Conservation (phyloP, 2,113 vertebrate species). For the Himantopus leucocephalus region DNA sequence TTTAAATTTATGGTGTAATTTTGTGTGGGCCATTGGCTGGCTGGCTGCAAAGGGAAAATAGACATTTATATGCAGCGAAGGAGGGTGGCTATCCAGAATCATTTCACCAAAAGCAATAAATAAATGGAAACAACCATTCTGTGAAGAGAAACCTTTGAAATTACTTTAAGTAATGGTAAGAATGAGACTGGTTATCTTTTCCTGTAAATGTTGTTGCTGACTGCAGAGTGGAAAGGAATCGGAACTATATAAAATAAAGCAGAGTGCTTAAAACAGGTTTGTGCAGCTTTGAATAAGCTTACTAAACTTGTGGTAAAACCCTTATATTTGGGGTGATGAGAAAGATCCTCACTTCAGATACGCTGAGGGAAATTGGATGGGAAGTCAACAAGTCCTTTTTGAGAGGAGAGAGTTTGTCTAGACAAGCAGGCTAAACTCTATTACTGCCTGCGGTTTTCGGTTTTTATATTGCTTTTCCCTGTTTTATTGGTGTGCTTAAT, state of each 20-base stretch:
- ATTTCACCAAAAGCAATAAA: background rate
- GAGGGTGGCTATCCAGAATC: background rate
- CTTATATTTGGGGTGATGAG: background rate
- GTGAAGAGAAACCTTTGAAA: conserved; percentile 29
- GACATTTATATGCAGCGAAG: background rate
- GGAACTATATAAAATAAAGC: background rate
- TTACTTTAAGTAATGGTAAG: conserved; percentile 1
- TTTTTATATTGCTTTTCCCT: background rate
- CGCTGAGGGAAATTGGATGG: background rate
- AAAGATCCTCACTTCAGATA: background rate
- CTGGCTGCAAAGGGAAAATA: background rate
- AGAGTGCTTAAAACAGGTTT: background rate
- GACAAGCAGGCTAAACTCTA: background rate
- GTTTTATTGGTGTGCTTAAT: background rate
- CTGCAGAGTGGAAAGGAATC: background rate
- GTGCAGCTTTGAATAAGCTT: background rate
- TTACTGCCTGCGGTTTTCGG: background rate
- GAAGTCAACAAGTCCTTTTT: background rate
- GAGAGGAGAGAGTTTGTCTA: background rate
- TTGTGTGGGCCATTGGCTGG: background rate
- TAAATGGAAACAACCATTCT: background rate
- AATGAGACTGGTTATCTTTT: background rate
- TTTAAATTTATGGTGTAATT: background rate
- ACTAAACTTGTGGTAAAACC: background rate
- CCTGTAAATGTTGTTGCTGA: conserved; percentile 5